A percentile compares a stretch with the other conserved stretches of the same genome.
Evolutionary conservation across 30 jellyfish, hydroid and myxozoan species (phyloP).

Genomic region (Sanderia malayensis): DNA sequence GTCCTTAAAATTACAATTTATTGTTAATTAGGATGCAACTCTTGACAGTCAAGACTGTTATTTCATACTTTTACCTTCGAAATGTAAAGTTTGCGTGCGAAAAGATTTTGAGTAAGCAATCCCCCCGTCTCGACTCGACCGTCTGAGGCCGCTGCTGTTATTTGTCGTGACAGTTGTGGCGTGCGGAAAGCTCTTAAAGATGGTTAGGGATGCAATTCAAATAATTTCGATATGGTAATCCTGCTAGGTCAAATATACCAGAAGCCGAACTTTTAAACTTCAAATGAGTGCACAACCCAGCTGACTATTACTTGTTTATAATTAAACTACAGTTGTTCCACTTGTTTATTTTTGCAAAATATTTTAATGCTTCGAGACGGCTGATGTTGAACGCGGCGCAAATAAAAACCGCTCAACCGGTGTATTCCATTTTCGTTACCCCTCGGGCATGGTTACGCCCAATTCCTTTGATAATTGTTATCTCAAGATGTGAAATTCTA

Average conservation of each 20-base stretch:
- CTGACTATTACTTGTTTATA: too few species aligned
- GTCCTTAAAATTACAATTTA: background rate
- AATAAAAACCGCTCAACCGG: too few species aligned
- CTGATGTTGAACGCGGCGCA: too few species aligned
- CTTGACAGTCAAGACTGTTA: background rate
- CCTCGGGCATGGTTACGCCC: too few species aligned
- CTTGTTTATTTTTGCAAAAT: too few species aligned
- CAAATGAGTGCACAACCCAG: too few species aligned
- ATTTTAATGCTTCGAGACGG: too few species aligned
- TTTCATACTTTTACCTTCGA: background rate
- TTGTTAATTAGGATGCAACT: background rate
- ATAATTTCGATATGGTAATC: background rate
- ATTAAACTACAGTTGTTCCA: too few species aligned
- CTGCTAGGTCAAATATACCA: conserved; percentile 10
- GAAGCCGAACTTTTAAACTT: too few species aligned
- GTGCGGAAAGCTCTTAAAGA: background rate
- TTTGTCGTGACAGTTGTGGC: background rate
- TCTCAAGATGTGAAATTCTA: too few species aligned
- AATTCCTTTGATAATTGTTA: too few species aligned
- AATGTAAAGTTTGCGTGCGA: background rate
- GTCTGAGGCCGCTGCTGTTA: background rate
- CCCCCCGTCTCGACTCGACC: background rate
- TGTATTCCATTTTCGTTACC: too few species aligned
- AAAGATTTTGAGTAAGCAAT: background rate
- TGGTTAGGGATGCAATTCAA: background rate